Base-by-base conservation (phyloP, 2,888 invertebrate species). In the Taenaris catops region DNA sequence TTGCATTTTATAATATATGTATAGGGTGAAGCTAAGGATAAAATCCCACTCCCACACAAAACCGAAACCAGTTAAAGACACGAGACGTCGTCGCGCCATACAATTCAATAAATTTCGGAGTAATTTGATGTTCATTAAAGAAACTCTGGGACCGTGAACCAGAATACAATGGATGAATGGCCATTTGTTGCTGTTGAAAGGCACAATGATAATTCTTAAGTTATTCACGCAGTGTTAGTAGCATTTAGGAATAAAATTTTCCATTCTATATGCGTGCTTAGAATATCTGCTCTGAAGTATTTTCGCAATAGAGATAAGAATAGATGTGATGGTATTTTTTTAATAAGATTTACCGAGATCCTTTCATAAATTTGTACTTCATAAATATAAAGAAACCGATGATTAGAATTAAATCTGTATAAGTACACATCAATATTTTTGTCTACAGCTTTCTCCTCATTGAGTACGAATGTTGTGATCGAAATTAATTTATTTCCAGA, bases 51-150 rank as follows among this genome's bases (percentile, higher is more conserved):
- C 62, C 73, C 73, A 70, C 69, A 63, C 51, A 53, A 55, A 54
- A 44, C 52, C 58, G 59, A 65, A 67, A 60, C 73, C 72, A 78
- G 79, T 74, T 79, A 81, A 63, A 60, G 67, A 74, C 76, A 73
- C 64, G 69, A 78, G 75, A 73, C 78, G 78, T 78, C 80, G 76
- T 73, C 79, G 78, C 68, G 63, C 65, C 62, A 70, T 55, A 81
- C 83, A 81, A 84, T 86, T 84, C 86, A 83, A 86, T 86, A 84
- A 81, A 80, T 81, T 84, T 81, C 72, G 61, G 72, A 70, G 80
- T 81, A 84, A 86, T 84, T 86, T 84, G 81, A 78, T 76, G 86
- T 84, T 84, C 86, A 84, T 86, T 86, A 86, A 72, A 84, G 84
- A 76, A 80, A 72, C 76, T 72, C 75, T 76, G 81, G 70, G 80